Evolutionary conservation across 2,888 invertebrate species (phyloP), one percentile per base, ranked within the genome.

Genomic region (Tricholauxania praeusta): DNA sequence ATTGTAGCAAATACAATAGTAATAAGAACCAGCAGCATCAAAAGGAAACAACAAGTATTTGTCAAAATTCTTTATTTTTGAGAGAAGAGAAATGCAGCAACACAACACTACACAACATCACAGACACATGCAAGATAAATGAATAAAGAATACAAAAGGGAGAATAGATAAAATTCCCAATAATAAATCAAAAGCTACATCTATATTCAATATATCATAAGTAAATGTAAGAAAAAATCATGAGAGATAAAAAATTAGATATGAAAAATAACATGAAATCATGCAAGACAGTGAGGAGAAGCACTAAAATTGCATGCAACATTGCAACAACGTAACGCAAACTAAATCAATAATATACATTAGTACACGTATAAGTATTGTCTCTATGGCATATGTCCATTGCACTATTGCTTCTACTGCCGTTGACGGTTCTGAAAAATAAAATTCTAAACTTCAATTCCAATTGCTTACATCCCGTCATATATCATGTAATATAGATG

Each of bases 31-130:
- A 53, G 39, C 53, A 69, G 49, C 49, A 14, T 70, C 62, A 39
- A 53, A 70, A 28, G 52, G 69, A 51, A 70, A 62, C 62, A 62
- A 70, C 70, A 62, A 52, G 70, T 39, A 69, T 69, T 60, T 60
- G 59, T 60, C 51, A 51, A 60, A 55, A 53, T 67, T 67, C 47
- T 69, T 39, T 39, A 1, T 39, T 39, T 39, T 10, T 10, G 39
- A 12, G 17, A 1, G 6, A 22, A 1, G 10, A 5, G 22, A 12
- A 19, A 57, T 57, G 28, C 53, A 28, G n/a, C n/a, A 32, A 32
- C 10, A 10, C 39, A 69, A 51, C 2, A 60, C 4, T 22, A 49
- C 19, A 52, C 12, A 55, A 17, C 12, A 66, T 39, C 17, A 39
- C n/a, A 39, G 12, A 19, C 28, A 47, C 12, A 14, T 28, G 17